These are phyloP conservation scores for Henricia sp. DNA, from an alignment of 53 echinoderm and acorn worm genomes.

Conservation along the genomic window DNA sequence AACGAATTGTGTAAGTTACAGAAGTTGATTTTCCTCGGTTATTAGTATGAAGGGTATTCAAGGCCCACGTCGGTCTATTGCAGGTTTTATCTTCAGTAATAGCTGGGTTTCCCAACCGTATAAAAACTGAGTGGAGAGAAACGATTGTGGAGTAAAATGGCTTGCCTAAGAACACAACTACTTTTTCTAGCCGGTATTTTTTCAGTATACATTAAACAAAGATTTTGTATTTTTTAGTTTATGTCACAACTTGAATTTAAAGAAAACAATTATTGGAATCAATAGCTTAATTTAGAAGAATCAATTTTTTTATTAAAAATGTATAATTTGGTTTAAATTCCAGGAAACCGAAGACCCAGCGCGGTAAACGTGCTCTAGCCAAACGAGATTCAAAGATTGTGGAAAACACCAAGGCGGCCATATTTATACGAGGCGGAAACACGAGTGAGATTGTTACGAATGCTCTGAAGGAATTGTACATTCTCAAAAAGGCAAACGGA, in stretches of 20 bases:
- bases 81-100: no score
- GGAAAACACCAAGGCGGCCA: slow-evolving; percentile 88
- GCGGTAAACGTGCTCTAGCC: slow-evolving; percentile 83
- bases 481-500: slow-evolving; percentile 81
- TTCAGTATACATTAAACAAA: no score
- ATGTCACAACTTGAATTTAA: no score
- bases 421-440: slow-evolving; percentile 88
- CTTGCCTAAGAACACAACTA: no score
- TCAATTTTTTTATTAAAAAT: neutral
- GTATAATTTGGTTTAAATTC: neutral
- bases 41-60: no score
- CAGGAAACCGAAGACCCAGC: slow-evolving; percentile 95
- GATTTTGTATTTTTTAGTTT: no score
- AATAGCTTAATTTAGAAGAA: neutral
- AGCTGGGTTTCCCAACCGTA: no score
- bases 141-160: no score
- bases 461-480: slow-evolving; percentile 77
- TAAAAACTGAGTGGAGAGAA: no score
- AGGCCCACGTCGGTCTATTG: no score
- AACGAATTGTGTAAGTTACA: slow-evolving; percentile 52
- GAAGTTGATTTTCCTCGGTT: neutral
- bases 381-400: slow-evolving; percentile 72
- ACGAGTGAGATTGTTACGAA: slow-evolving; percentile 85
- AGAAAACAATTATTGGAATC: no score
- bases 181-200: no score